A percentile compares a stretch with the other conserved stretches of the same genome.
Evolutionary conservation across 2,113 vertebrate species (phyloP).

Genomic region (Scopus umbretta): DNA sequence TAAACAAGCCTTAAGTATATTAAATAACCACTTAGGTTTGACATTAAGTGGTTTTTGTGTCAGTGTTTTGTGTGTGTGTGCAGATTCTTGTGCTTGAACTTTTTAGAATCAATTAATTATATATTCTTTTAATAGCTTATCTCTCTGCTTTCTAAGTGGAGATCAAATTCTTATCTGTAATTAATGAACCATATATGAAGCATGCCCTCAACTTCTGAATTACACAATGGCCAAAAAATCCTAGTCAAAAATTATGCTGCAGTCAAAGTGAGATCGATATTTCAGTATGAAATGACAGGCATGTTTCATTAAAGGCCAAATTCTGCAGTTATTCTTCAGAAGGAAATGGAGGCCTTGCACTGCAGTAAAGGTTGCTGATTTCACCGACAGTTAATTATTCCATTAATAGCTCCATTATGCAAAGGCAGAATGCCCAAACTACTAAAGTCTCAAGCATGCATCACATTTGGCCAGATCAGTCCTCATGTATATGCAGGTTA

Average conservation of each 20-base stretch:
- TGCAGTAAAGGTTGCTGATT: neutral
- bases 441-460: neutral
- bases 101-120: neutral
- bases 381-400: neutral
- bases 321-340: neutral
- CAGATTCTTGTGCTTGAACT: neutral
- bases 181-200: neutral
- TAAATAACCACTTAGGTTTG: neutral
- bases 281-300: neutral
- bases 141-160: neutral
- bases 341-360: neutral
- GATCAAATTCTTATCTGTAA: neutral
- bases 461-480: neutral
- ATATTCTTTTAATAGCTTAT: neutral
- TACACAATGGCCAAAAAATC: neutral
- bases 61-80: neutral
- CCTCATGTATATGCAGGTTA: neutral
- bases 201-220: neutral
- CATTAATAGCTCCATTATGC: neutral
- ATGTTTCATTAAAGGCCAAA: conserved; percentile 3
- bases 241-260: neutral
- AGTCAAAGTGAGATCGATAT: neutral
- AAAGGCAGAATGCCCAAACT: neutral
- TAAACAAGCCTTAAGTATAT: neutral
- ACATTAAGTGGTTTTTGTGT: neutral